Percentiles rank a stretch among this genome's conserved stretches.
phyloP scores from a whole-genome alignment of 2,797 vertebrate genomes.

The Sciaenops ocellatus region DNA sequence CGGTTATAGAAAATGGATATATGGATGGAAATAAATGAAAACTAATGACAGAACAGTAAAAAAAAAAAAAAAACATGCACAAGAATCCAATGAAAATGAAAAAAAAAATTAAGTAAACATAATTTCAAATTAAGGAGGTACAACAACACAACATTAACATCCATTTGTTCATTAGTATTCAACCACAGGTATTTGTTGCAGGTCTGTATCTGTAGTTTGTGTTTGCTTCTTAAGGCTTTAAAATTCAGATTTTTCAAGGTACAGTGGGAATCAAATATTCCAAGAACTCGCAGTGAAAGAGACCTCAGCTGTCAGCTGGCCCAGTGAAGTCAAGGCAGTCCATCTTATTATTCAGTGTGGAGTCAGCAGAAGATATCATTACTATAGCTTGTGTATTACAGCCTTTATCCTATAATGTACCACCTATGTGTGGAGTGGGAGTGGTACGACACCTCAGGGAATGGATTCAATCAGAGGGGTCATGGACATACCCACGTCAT shows the following conservation, averaged over 20 bases:
- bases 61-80: too few relatives aligned
- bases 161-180: too few relatives aligned
- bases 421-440: slow-evolving; percentile 21
- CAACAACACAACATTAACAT: too few relatives aligned
- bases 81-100: too few relatives aligned
- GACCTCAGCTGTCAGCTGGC: neutral
- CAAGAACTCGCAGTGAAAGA: neutral
- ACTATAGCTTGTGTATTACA: neutral
- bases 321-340: neutral
- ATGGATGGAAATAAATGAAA: neutral
- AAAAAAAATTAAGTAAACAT: too few relatives aligned
- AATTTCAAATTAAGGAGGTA: too few relatives aligned
- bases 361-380: neutral
- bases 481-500: slow-evolving; percentile 40
- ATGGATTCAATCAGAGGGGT: slow-evolving; percentile 52
- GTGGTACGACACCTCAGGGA: slow-evolving; percentile 32
- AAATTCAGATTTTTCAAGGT: neutral
- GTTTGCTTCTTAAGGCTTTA: neutral
- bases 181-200: too few relatives aligned
- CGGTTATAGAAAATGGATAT: too few relatives aligned
- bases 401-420: slow-evolving; percentile 14
- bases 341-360: neutral
- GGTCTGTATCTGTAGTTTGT: neutral
- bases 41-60: too few relatives aligned
- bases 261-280: neutral